Evolutionary conservation across 2,797 vertebrate species (phyloP), one percentile per base, ranked within the genome.

Genomic region (Salarias fasciatus): DNA sequence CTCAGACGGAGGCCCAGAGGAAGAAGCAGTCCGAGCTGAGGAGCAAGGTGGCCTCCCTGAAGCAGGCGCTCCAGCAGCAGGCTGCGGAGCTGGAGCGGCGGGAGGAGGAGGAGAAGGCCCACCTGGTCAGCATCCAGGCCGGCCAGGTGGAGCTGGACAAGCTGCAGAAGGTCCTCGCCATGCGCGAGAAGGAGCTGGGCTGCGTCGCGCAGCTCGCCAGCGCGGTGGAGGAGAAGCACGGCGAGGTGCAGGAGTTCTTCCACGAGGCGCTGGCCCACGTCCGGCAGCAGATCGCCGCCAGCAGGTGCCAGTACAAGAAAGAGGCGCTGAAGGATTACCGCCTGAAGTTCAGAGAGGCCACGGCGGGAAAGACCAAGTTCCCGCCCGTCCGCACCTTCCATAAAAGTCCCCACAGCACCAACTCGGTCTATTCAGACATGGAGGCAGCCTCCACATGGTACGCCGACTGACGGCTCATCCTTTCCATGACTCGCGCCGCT

Each of bases 201-300:
- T 73, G 90, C 28, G 73, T 95, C 18, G 96, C 95, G 85, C 90
- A 79, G 51, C 81, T 94, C 42, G 94, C 94, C 1, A 72, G 71
- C 53, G 90, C 88, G 52, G 86, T 96, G 7, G 81, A 95, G 33
- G 88, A 92, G 64, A 92, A 95, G 77, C 92, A 94, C 54, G 94
- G 88, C 7, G 93, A 96, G 65, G 80, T 96, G 73, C 94, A 96
- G 84, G 71, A 67, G 4, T 98, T 98, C 85, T 95, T 95, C 83
- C 89, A 94, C 13, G 92, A 93, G 63, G 93, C 94, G 6, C 88
- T 97, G 60, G 73, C 84, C 55, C 83, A 95, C 37, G 93, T 95
- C 78, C 97, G 89, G 82, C 80, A 90, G 77, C 91, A 97, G 87
- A 93, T 96, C 36, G 42, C 43, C 55, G 48, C 82, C 64, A 93